Evolutionary conservation across 2,888 invertebrate genomes (phyloP), one percentile per base, ranked within the genome.

Genomic region (Perithous albicinctus): DNA sequence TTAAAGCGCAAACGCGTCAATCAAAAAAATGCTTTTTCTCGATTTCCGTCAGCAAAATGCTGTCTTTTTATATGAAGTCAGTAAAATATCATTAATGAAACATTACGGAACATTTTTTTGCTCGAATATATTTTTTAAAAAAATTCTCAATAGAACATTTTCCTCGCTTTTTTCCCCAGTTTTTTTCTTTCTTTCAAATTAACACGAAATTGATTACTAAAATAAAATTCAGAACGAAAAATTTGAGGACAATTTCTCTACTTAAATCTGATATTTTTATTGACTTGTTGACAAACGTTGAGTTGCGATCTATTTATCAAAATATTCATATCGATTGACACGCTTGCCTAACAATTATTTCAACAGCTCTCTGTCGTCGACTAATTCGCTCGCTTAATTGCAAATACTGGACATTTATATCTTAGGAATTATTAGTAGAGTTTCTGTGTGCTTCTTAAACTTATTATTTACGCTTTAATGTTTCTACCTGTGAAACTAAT

Each of bases 321-420:
- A 12, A 4, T 26, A 18, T 64, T 43, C 35, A 61, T n/a, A 15
- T 64, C 46, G 48, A 48, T 20, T 20, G 20, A 4, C 8, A 6
- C 18, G 20, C 5, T 20, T 8, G 20, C 46, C n/a, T 15, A 26
- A 54, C 54, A 26, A 20, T 51, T 23, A 10, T 20, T 69, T 51
- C n/a, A 35, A 54, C 18, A 69, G 20, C 38, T 18, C 15, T 69
- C 15, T 10, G 35, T 54, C 35, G 26, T 51, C 43, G n/a, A 54
- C 35, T 38, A 51, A 54, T 32, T 46, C 63, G 51, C 54, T 32
- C 51, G 43, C 54, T 75, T 43, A 54, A 80, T 56, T 70, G 80
- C 74, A 75, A 80, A 75, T 80, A 75, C 75, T 64, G 72, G 70
- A 75, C 51, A 79, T 72, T 67, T 7, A 43, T 80, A 73, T 69